Evolutionary conservation across 1,140 invertebrate genomes (phyloP).

Genomic region (Colletes gigas): DNA sequence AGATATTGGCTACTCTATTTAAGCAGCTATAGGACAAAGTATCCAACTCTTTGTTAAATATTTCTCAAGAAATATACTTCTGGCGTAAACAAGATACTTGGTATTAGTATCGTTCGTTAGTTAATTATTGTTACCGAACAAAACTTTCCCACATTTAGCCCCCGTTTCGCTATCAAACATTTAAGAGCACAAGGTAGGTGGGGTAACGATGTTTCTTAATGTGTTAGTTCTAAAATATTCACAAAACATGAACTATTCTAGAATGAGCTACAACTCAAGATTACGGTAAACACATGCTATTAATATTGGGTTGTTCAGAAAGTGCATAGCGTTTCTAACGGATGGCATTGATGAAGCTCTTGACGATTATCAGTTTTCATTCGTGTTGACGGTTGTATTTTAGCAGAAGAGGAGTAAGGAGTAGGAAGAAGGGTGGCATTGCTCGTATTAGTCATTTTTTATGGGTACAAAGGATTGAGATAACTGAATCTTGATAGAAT

Average conservation of each 20-base stretch:
- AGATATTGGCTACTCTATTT: background rate
- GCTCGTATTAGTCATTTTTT: too few species aligned
- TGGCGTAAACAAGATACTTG: constrained; percentile 18
- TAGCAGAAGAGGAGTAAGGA: too few species aligned
- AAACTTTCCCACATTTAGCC: background rate
- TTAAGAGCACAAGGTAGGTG: background rate
- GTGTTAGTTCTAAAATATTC: background rate
- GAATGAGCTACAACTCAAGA: background rate
- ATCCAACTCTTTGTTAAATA: background rate
- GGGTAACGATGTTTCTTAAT: constrained; percentile 12
- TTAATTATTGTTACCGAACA: constrained; percentile 12
- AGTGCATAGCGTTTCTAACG: too few species aligned
- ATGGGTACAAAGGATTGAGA: too few species aligned
- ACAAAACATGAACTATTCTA: background rate
- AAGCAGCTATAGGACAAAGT: constrained; percentile 2
- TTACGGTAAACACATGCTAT: constrained; percentile 27
- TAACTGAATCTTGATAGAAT: too few species aligned
- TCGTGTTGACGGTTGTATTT: too few species aligned
- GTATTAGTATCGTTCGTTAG: background rate
- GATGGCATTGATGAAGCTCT: too few species aligned
- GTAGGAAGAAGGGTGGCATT: too few species aligned
- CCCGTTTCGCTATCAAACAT: background rate
- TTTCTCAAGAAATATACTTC: background rate
- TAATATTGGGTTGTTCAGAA: background rate
- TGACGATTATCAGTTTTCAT: too few species aligned